Evolutionary conservation across 2,797 vertebrate genomes (phyloP), one percentile per base, ranked within the genome.

Genomic region (Mus caroli): DNA sequence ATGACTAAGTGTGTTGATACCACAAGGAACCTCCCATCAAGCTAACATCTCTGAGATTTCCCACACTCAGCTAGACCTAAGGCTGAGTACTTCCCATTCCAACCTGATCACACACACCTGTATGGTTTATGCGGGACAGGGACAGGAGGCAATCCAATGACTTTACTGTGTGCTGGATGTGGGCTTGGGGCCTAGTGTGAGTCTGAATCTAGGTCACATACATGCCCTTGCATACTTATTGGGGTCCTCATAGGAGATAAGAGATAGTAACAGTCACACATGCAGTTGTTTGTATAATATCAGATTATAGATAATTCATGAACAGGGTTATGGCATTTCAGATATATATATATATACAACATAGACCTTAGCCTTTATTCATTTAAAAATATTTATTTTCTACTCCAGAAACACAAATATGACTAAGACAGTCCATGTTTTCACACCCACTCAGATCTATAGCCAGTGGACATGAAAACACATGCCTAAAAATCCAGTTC

Each of bases 261-360:
- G 31, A 62, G 3, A 60, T 78, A 43, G 22, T 62, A 67, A 89
- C 11, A 82, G 89, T 84, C 89, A 95, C 28, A n/a, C 43, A 58
- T 43, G 31, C 56, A 69, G 78, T 85, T 97, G 84, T 90, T 90
- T 94, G 73, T 92, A 76, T 92, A 91, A 60, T 83, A 88, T 86
- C 73, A 85, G 62, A 73, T 90, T 88, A 78, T 15, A 94, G 84
- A 83, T 52, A 82, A 26, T 92, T 37, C 67, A 73, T 62, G 89
- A 87, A 73, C 43, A 71, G 26, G 28, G 37, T 34, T 84, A 69
- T 92, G 52, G 76, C 46, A 69, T 64, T 40, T 17, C 58, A 82
- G 54, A 94, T 88, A 75, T 52, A 91, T 88, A 26, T 88, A 26
- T 69, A 52, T 62, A 93, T 54, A 78, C 90, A 96, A 88, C 64